These are phyloP conservation scores for Prochilodus magdalenae DNA, from an alignment of 2,113 vertebrate genomes.

Conservation along the genomic window DNA sequence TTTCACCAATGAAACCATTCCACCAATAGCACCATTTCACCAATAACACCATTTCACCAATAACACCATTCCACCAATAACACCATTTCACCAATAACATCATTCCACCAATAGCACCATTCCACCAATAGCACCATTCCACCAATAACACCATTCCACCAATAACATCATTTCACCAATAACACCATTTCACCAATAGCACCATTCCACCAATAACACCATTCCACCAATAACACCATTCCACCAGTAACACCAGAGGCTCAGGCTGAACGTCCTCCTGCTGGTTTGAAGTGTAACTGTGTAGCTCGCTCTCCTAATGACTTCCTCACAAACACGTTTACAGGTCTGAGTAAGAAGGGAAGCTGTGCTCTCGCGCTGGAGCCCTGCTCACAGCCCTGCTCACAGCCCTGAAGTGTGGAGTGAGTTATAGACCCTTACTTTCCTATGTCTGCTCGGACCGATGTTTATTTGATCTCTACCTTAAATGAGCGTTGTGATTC, in stretches of 20 bases:
- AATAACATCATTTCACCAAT: not conserved
- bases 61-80: no score
- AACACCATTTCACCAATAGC: no score
- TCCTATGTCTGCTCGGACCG: constrained; percentile 36
- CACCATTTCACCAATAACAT: no score
- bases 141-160: no score
- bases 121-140: not conserved
- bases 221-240: not conserved
- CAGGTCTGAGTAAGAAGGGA: constrained; percentile 20
- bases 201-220: no score
- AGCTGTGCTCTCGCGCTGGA: constrained; percentile 20
- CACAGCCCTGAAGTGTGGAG: constrained; percentile 43
- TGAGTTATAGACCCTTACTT: constrained; percentile 42
- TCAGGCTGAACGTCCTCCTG: not conserved
- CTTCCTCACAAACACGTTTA: constrained; percentile 31
- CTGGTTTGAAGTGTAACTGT: constrained; percentile 34
- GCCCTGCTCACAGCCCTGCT: no score
- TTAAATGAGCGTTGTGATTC: constrained; percentile 76
- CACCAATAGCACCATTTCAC: no score
- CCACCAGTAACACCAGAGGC: not conserved
- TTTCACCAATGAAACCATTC: no score
- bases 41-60: no score
- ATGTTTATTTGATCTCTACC: constrained; percentile 77
- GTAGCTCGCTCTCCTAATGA: constrained; percentile 32
- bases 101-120: not conserved